Percentiles rank a stretch among this genome's conserved stretches.
phyloP scores from a whole-genome alignment of 2,888 invertebrate genomes.

The Diarsia brunnea region DNA sequence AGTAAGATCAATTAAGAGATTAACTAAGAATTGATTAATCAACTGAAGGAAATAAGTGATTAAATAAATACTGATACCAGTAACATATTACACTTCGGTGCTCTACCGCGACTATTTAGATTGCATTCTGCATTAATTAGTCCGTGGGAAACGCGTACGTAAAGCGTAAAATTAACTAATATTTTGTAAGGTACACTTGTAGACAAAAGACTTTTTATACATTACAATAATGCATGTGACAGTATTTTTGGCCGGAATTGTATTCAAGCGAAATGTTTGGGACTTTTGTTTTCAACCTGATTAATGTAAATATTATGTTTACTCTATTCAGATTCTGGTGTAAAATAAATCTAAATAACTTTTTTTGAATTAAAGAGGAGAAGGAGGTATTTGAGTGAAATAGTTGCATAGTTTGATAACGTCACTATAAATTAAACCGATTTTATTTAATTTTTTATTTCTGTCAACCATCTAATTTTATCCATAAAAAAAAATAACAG shows the following conservation, averaged over 20 bases:
- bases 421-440: no score
- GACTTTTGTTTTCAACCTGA: no score
- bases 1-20: slow-evolving; percentile 2
- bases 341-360: no score
- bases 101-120: not conserved
- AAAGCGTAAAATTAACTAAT: not conserved
- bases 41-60: not conserved
- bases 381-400: not conserved
- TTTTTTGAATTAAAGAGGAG: no score
- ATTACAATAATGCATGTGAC: not conserved
- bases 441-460: no score
- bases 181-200: not conserved
- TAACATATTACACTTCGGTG: not conserved
- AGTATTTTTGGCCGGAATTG: not conserved
- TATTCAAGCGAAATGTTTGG: not conserved
- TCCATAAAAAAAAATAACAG: no score
- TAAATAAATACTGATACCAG: not conserved
- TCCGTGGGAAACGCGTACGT: slow-evolving; percentile 39
- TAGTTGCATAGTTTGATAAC: no score
- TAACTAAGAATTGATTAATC: not conserved
- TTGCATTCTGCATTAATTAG: slow-evolving; percentile 34
- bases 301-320: no score
- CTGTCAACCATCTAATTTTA: no score
- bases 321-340: no score
- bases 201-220: not conserved